Evolutionary conservation across 2,888 invertebrate species (phyloP), one percentile per base, ranked within the genome.

Genomic region (Drosophila flavopinicola): DNA sequence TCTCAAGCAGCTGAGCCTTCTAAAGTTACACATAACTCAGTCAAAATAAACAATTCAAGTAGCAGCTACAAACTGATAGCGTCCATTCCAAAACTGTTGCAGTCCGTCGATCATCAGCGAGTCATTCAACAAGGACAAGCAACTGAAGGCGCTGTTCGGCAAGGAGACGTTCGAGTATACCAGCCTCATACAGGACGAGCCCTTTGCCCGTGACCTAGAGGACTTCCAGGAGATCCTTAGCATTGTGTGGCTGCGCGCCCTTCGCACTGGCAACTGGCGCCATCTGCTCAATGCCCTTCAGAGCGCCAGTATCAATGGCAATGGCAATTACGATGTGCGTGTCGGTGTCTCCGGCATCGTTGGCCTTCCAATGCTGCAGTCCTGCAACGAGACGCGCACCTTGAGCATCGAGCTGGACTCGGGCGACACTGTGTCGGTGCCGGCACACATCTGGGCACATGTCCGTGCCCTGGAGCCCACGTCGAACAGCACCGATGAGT

Each of bases 371-470:
- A 4, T 17, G 9, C 20, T 33, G 2, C 11, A 47, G 5, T 7
- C 33, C 5, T 82, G 75, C 37, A 63, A 63, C 1, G 39, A 27
- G 11, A 75, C 35, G 3, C 41, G 39, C 5, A 15, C 20, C 0
- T 9, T 77, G n/a, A 15, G 9, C 1, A 20, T 76, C 7, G 56
- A 48, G 0, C 4, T 60, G 13, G 17, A 13, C 1, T 24, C 54
- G 7, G 69, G 35, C 4, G 17, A 15, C 27, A n/a, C 6, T 0
- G 3, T 68, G 3, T 2, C 17, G 7, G 68, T 72, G 24, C 78
- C 78, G 3, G 45, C 65, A 6, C 38, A 63, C 11, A 75, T 78
- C 7, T 78, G 78, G 83, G 75, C 78, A 1, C 64, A 82, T 60
- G 51, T 82, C 1, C 61, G 53, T 23, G 27, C 51, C 10, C n/a